These are phyloP conservation scores for Thinocorus orbignyianus DNA, from an alignment of 2,113 vertebrate species.

Conservation along the genomic window DNA sequence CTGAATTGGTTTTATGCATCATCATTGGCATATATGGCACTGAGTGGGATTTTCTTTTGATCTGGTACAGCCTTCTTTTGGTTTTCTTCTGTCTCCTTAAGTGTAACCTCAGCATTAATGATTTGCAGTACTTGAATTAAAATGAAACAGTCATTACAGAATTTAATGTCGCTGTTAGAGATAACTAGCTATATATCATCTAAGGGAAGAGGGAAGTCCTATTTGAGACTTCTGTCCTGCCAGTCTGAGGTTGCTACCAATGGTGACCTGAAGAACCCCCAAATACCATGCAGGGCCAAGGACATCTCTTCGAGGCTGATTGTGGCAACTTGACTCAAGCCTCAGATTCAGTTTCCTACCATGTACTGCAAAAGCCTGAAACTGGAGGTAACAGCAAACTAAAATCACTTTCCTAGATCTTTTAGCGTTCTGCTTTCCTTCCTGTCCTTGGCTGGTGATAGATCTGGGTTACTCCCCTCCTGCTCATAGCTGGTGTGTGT, in stretches of 20 bases:
- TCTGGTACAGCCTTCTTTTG: neutral
- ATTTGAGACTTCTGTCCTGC: neutral
- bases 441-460: conserved; percentile 20
- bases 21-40: neutral
- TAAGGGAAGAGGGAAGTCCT: neutral
- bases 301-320: neutral
- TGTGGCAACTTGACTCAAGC: neutral
- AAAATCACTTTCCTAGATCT: neutral
- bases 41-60: neutral
- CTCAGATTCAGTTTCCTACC: neutral
- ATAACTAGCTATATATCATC: neutral
- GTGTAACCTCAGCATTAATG: neutral
- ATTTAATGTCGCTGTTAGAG: neutral
- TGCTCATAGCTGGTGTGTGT: conserved; percentile 1
- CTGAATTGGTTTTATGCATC: neutral
- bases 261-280: neutral
- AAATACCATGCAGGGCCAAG: neutral
- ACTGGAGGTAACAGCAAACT: neutral
- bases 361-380: neutral
- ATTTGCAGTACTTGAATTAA: neutral
- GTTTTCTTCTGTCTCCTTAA: neutral
- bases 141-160: neutral
- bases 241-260: neutral
- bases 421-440: conserved; percentile 4
- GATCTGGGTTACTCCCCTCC: conserved; percentile 15